Evolutionary conservation across 2,113 vertebrate genomes (phyloP), one percentile per base, ranked within the genome.

Genomic region (Psilopsiagon aymara): DNA sequence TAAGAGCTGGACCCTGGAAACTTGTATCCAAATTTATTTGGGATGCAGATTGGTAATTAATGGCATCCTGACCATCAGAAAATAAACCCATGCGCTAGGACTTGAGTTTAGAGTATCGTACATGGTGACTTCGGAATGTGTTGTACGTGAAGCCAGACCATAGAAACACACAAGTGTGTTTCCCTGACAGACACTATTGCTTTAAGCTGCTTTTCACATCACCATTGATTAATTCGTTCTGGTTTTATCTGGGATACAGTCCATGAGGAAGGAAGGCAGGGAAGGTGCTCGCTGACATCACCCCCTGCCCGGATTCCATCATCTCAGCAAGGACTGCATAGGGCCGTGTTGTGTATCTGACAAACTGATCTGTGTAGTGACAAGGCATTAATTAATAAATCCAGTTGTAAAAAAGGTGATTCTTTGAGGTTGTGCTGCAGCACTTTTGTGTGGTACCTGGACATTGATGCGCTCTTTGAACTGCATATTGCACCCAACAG

Each of bases 61-160:
- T 70, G 84, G 90, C 76, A 46, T 83, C 82, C 84, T 88, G 63
- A 87, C 91, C 80, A 49, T 53, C 97, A 78, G 98, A 98, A 98
- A 98, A 98, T 97, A 98, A 98, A 98, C 88, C 90, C 98, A 98
- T 99, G 98, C 98, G 98, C 95, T 96, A 95, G n/a, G 97, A 88
- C 97, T 95, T 97, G 88, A 96, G 98, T 98, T 97, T 97, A 97
- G 94, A 98, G 39, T 98, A 97, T 97, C 95, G 91, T 97, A 98
- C 97, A 98, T 78, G 71, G 11, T 95, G 76, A 86, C 91, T 94
- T 94, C 39, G 68, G 62, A 91, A 49, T 10, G 46, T 89, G 92
- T 95, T 82, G 60, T 96, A 98, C 93, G 97, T 93, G 97, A 97
- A 98, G 90, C 87, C 78, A 97, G 94, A 96, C 86, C 90, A 84